Evolutionary conservation across 2,888 invertebrate species (phyloP), one percentile per base, ranked within the genome.

Genomic region (Sturmia bella): DNA sequence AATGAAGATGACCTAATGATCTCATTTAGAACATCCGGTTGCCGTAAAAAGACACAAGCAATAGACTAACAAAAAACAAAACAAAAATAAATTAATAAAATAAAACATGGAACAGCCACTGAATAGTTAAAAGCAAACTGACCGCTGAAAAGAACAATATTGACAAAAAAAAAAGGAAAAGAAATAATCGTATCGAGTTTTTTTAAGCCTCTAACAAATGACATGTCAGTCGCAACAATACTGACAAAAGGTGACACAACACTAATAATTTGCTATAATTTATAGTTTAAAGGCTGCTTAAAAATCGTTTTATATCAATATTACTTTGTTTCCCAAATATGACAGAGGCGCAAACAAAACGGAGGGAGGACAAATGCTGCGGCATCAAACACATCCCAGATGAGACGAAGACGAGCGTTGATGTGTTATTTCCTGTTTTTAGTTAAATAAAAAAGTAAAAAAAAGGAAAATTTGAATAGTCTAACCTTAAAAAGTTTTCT

Each of bases 261-360:
- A 77, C 41, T 68, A 81, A 77, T 77, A 69, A 81, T 73, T 73
- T 81, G 48, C 73, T 41, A 50, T 74, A 69, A 69, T 77, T 81
- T 64, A 69, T 77, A 39, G 80, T 17, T 43, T 17, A 15, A n/a
- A 48, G 39, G 12, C 39, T 45, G 39, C 57, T 56, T 24, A 15
- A 24, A 41, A 61, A 61, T 27, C 54, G 32, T 32, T 66, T 41
- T 57, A 37, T 15, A 48, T 37, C 21, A 15, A 1, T 45, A 54
- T 13, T 19, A 32, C n/a, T 69, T 56, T 37, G 32, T 56, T 27
- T 9, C 1, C 39, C 43, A 3, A 12, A 54, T 45, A 9, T 9
- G 9, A 27, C 6, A 32, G 9, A 32, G 32, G 32, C 9, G 7
- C 3, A n/a, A n/a, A 7, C 32, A 32, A 32, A 7, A 3, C 32